phyloP scores from a whole-genome alignment of 2,797 vertebrate genomes.

The Odontamblyopus lacepedii region DNA sequence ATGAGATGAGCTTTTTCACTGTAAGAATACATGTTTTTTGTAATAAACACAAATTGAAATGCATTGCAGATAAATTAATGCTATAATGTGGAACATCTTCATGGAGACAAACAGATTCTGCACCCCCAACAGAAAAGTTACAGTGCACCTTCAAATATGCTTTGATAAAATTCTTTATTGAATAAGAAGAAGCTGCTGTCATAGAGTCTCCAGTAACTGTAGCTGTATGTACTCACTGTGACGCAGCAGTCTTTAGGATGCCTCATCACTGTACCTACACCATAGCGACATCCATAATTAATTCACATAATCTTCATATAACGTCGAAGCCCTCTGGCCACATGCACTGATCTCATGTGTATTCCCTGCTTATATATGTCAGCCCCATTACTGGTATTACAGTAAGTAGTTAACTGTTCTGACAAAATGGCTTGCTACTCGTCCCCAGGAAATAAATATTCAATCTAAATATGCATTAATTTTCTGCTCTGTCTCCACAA shows the following conservation, averaged over 20 bases:
- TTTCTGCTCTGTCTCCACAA: background rate
- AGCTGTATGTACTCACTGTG: background rate
- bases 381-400: background rate
- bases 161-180: background rate
- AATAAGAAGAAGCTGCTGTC: background rate
- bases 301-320: background rate
- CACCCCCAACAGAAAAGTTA: too few species aligned
- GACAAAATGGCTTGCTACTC: background rate
- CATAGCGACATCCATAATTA: constrained; percentile 1
- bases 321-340: background rate
- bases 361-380: background rate
- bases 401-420: background rate
- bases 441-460: background rate
- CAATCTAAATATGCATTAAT: background rate
- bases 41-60: too few species aligned
- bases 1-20: too few species aligned
- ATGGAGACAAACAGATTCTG: too few species aligned
- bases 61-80: too few species aligned
- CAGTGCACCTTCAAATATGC: background rate
- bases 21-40: too few species aligned
- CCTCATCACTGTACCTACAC: background rate
- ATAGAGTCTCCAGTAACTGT: background rate
- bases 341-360: background rate
- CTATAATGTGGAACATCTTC: too few species aligned
- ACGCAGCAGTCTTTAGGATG: constrained; percentile 11